phyloP scores from a whole-genome alignment of 2,888 invertebrate species.

The Pseudococcus jackbeardsleyi region DNA sequence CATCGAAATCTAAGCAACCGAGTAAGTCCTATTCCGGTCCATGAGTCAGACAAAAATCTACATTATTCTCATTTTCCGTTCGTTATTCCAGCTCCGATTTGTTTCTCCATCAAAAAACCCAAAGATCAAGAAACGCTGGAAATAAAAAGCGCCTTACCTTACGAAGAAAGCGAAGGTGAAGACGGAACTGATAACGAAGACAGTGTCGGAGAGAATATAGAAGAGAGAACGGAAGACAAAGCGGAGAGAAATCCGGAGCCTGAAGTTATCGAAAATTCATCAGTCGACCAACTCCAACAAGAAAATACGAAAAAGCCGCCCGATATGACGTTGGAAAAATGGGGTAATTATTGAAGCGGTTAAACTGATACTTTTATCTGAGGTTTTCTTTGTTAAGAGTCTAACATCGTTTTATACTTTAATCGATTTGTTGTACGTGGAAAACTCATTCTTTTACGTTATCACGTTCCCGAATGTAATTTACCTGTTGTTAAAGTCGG shows the following conservation, averaged over 20 bases:
- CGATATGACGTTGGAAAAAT: constrained; percentile 59
- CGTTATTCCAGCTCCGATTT: constrained; percentile 77
- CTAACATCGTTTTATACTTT: constrained; percentile 16
- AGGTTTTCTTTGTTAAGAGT: not conserved
- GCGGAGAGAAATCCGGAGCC: constrained; percentile 43
- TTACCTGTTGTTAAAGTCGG: constrained; percentile 36
- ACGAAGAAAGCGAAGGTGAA: constrained; percentile 69
- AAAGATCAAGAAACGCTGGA: constrained; percentile 79
- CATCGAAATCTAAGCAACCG: constrained; percentile 63
- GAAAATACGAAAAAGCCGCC: constrained; percentile 18
- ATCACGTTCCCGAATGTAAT: constrained; percentile 32
- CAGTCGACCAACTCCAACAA: constrained; percentile 17
- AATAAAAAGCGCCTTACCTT: constrained; percentile 81
- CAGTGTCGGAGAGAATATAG: constrained; percentile 28
- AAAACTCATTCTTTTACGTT: constrained; percentile 26
- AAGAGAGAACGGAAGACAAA: constrained; percentile 55
- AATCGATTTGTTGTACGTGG: constrained; percentile 16
- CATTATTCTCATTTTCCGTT: not conserved
- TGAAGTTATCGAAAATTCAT: constrained; percentile 27
- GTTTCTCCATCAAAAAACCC: constrained; percentile 87
- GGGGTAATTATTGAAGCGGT: constrained; percentile 58
- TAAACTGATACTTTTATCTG: constrained; percentile 36
- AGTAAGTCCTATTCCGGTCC: not conserved
- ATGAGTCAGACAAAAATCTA: constrained; percentile 61
- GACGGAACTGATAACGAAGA: constrained; percentile 64